phyloP scores from a whole-genome alignment of 2,888 invertebrate species.

The Melinopterus prodromus region DNA sequence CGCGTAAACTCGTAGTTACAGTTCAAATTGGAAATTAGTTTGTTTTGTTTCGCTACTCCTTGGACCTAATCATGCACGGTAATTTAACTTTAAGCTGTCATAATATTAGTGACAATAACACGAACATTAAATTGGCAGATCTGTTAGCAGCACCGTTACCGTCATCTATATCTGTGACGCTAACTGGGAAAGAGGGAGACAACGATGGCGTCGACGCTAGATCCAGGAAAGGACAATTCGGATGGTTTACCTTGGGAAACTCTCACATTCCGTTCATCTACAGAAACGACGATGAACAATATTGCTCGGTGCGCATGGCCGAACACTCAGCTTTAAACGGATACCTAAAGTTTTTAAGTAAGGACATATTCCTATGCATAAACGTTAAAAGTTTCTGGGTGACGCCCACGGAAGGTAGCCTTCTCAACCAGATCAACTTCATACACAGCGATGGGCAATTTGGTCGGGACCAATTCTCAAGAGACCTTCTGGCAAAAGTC shows the following conservation, averaged over 20 bases:
- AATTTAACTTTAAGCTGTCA: neutral
- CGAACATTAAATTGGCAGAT: conserved; percentile 20
- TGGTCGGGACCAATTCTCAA: conserved; percentile 81
- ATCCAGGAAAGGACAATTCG: conserved; percentile 73
- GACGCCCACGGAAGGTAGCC: conserved; percentile 82
- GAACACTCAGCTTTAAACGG: conserved; percentile 85
- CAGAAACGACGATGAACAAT: conserved; percentile 75
- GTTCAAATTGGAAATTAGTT: neutral
- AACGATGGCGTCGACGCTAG: conserved; percentile 31
- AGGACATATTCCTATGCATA: conserved; percentile 86
- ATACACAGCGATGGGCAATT: conserved; percentile 87
- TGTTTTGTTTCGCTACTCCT: neutral
- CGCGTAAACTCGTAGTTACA: neutral
- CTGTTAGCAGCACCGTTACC: conserved; percentile 6
- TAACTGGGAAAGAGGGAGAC: conserved; percentile 20
- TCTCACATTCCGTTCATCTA: conserved; percentile 84
- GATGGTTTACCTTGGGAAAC: conserved; percentile 85
- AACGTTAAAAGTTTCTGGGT: conserved; percentile 88
- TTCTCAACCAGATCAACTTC: conserved; percentile 86
- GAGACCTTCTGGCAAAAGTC: conserved; percentile 82
- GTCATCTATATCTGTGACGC: conserved; percentile 16
- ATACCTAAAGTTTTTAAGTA: conserved; percentile 82
- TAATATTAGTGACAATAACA: neutral
- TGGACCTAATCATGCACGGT: neutral
- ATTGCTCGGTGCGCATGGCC: conserved; percentile 87